Evolutionary conservation across 2,797 vertebrate species (phyloP).

Genomic region (Epinephelus malabaricus): DNA sequence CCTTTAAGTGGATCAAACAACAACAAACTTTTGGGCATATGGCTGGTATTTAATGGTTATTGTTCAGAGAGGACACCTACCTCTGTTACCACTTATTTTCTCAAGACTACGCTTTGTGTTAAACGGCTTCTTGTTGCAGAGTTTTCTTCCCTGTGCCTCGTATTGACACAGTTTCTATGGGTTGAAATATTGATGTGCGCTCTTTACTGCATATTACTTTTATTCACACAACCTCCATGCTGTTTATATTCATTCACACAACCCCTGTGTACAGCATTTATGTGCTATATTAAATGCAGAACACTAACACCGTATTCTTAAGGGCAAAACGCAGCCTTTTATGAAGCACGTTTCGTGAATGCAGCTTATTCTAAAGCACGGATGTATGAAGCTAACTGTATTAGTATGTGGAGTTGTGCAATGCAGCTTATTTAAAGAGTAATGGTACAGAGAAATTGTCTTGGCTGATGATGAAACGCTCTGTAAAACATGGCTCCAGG

Average conservation of each 20-base stretch:
- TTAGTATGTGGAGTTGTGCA: slow-evolving; percentile 47
- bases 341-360: not conserved
- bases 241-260: slow-evolving; percentile 36
- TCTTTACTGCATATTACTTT: slow-evolving; percentile 31
- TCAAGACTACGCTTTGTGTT: slow-evolving; percentile 1
- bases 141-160: not conserved
- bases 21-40: not conserved
- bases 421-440: slow-evolving; percentile 54
- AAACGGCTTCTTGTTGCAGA: slow-evolving; percentile 10
- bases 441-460: slow-evolving; percentile 53
- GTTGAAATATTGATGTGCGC: slow-evolving; percentile 22
- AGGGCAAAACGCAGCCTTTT: slow-evolving; percentile 10
- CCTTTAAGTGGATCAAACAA: not conserved
- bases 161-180: slow-evolving; percentile 25
- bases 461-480: slow-evolving; percentile 75
- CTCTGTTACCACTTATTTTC: not conserved
- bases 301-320: slow-evolving; percentile 12
- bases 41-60: not conserved
- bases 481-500: slow-evolving; percentile 67
- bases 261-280: slow-evolving; percentile 16
- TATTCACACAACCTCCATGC: slow-evolving; percentile 8
- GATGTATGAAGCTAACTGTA: slow-evolving; percentile 3
- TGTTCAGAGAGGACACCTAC: not conserved
- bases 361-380: slow-evolving; percentile 10
- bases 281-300: slow-evolving; percentile 15